A percentile compares a stretch with the other conserved stretches of the same genome.
phyloP scores from a whole-genome alignment of 2,797 vertebrate genomes.

The Poecilia velifera region DNA sequence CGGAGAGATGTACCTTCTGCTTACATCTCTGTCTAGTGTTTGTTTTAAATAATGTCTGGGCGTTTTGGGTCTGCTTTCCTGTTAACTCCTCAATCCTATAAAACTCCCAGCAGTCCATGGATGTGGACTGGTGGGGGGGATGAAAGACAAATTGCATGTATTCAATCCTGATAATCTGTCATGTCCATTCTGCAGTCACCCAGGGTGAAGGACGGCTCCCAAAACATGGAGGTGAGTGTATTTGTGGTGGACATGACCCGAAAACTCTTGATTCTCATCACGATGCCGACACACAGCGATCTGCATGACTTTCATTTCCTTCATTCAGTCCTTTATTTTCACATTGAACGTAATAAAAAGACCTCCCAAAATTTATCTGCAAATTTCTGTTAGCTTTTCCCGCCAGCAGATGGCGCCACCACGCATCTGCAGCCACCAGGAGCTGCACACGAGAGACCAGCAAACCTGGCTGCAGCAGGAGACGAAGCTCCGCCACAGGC shows the following conservation, averaged over 20 bases:
- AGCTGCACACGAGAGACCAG: conserved; percentile 77
- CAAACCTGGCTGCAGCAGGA: conserved; percentile 70
- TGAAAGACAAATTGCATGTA: conserved; percentile 65
- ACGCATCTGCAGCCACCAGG: conserved; percentile 83
- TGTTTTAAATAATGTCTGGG: conserved; percentile 32
- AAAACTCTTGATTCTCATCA: conserved; percentile 48
- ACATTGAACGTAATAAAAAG: background rate
- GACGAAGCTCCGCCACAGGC: conserved; percentile 66
- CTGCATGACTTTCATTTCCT: conserved; percentile 63
- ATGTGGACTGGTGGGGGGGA: conserved; percentile 21
- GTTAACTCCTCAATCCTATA: conserved; percentile 50
- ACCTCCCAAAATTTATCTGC: conserved; percentile 13
- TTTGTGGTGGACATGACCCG: conserved; percentile 70
- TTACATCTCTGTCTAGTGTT: conserved; percentile 20
- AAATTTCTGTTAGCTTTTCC: conserved; percentile 80
- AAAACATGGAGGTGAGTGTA: conserved; percentile 90
- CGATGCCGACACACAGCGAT: conserved; percentile 43
- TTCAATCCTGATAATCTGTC: conserved; percentile 79
- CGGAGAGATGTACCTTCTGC: background rate
- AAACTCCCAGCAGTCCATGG: conserved; percentile 30
- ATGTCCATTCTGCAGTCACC: conserved; percentile 88
- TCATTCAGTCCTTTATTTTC: background rate
- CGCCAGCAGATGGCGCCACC: conserved; percentile 81
- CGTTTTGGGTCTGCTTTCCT: conserved; percentile 55
- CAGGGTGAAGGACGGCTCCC: conserved; percentile 91